phyloP scores from a whole-genome alignment of 2,888 invertebrate species.

The Selenia dentaria region DNA sequence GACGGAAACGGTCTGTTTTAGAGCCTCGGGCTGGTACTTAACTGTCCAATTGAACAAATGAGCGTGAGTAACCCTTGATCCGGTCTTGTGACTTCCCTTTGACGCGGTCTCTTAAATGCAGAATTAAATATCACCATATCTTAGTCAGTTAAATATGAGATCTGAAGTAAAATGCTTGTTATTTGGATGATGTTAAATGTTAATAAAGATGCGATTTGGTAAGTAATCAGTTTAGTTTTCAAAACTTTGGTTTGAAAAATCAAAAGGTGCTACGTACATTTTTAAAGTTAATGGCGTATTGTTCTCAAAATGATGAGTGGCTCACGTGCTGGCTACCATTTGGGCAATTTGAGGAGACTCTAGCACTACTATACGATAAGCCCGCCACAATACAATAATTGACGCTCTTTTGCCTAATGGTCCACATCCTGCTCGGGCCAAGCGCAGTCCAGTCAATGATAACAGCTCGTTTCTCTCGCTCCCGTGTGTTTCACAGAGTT shows the following conservation, averaged over 20 bases:
- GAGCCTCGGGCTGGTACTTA: constrained; percentile 61
- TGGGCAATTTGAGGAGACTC: constrained; percentile 67
- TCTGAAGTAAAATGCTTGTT: too few relatives aligned
- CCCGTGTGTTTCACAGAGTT: constrained; percentile 36
- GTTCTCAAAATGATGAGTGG: constrained; percentile 41
- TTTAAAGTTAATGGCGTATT: constrained; percentile 8
- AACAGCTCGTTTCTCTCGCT: constrained; percentile 64
- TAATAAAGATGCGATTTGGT: too few relatives aligned
- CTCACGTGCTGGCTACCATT: constrained; percentile 54
- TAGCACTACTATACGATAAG: constrained; percentile 75
- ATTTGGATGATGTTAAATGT: too few relatives aligned
- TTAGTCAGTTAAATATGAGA: too few relatives aligned
- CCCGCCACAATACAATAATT: constrained; percentile 83
- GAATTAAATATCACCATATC: constrained; percentile 1
- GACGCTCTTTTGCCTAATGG: constrained; percentile 78
- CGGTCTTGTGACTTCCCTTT: constrained; percentile 70
- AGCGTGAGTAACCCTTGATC: constrained; percentile 73
- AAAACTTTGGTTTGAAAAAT: too few relatives aligned
- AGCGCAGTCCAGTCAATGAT: constrained; percentile 78
- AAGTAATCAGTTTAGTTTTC: too few relatives aligned
- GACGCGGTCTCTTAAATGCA: constrained; percentile 46
- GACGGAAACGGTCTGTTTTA: constrained; percentile 63
- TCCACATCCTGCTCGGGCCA: constrained; percentile 71
- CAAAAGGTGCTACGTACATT: neutral
- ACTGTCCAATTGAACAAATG: constrained; percentile 74